A percentile compares a stretch with the other conserved stretches of the same genome.
These are phyloP conservation scores for Oithona nana DNA, from an alignment of 2,888 invertebrate species.

Conservation along the genomic window DNA sequence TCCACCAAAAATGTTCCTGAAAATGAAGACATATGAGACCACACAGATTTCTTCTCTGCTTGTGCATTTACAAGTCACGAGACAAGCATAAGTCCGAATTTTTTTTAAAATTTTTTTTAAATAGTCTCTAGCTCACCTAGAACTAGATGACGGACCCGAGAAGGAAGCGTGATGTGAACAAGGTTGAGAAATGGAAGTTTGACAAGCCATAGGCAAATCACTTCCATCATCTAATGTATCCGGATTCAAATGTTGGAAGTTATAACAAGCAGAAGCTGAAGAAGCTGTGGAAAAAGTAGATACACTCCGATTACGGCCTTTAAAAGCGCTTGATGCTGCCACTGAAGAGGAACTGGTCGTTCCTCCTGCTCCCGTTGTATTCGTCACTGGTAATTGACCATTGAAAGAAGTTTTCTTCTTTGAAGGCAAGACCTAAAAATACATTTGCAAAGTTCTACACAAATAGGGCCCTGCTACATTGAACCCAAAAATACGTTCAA, in stretches of 20 bases:
- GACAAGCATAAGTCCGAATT: too few relatives aligned
- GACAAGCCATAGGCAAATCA: not conserved
- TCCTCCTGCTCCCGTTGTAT: too few relatives aligned
- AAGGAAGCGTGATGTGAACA: slow-evolving; percentile 10
- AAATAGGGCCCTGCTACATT: too few relatives aligned
- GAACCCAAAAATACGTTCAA: too few relatives aligned
- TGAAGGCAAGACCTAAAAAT: too few relatives aligned
- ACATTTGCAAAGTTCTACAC: too few relatives aligned
- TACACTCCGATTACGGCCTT: not conserved
- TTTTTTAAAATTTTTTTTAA: too few relatives aligned
- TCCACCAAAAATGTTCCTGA: slow-evolving; percentile 11
- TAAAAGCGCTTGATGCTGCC: not conserved
- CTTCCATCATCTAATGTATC: not conserved
- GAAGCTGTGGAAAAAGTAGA: not conserved
- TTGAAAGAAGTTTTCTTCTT: not conserved
- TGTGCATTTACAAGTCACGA: too few relatives aligned
- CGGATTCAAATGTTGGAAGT: not conserved
- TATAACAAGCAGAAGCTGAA: not conserved
- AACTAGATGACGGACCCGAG: slow-evolving; percentile 5
- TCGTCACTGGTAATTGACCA: not conserved
- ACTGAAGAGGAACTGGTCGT: not conserved
- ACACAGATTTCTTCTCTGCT: too few relatives aligned
- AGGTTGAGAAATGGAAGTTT: not conserved
- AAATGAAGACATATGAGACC: not conserved
- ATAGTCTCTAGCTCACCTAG: not conserved